Evolutionary conservation across 2,888 invertebrate genomes (phyloP).

Genomic region (Folsomia manolachei): DNA sequence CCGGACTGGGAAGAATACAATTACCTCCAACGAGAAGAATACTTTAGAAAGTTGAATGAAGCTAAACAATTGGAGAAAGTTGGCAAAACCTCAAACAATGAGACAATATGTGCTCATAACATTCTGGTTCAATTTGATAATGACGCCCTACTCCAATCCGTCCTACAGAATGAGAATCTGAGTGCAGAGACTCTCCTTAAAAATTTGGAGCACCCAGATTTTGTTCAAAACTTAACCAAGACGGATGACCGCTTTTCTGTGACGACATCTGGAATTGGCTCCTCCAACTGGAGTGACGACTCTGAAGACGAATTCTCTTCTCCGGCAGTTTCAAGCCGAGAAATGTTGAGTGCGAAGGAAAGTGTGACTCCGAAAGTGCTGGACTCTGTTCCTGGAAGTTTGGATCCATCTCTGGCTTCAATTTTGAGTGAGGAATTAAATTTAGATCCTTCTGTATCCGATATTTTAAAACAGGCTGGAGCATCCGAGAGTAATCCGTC

Average conservation of each 20-base stretch:
- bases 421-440: not conserved
- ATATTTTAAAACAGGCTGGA: not conserved
- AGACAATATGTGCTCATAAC: conserved; percentile 22
- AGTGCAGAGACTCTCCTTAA: conserved; percentile 36
- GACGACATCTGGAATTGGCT: not conserved
- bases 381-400: not conserved
- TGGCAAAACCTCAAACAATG: not conserved
- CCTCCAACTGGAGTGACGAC: conserved; percentile 43
- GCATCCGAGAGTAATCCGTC: not conserved
- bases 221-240: not conserved
- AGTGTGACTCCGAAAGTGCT: not conserved
- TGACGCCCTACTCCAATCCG: conserved; percentile 39
- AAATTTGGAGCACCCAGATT: conserved; percentile 13
- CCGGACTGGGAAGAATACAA: not conserved
- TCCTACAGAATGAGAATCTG: conserved; percentile 34
- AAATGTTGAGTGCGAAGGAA: conserved; percentile 18
- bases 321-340: conserved; percentile 5
- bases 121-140: conserved; percentile 41
- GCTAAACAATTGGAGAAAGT: not conserved
- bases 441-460: not conserved
- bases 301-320: conserved; percentile 30
- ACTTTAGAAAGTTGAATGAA: not conserved
- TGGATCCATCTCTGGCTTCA: not conserved
- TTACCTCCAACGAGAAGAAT: not conserved
- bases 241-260: conserved; percentile 3